Conservation (phyloP, 2,797 vertebrate species). For the Poeciliopsis presidionis region DNA sequence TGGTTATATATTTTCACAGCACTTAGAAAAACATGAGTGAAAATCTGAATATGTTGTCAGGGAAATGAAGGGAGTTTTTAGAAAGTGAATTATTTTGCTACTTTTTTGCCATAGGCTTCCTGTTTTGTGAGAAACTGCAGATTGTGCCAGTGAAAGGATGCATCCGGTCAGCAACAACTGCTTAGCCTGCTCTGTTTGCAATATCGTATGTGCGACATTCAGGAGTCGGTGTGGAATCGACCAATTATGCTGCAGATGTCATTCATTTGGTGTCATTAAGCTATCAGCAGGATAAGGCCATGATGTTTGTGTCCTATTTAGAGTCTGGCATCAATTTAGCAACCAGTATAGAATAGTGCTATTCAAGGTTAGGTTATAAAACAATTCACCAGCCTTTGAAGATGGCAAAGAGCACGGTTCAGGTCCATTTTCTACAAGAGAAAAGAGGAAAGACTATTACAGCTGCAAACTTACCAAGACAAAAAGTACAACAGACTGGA, state of each 20-base stretch:
- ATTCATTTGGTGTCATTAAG: constrained; percentile 19
- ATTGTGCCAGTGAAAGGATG: constrained; percentile 38
- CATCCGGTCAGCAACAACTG: constrained; percentile 45
- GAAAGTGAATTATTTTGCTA: not conserved
- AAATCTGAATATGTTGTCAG: not conserved
- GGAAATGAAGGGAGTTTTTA: not conserved
- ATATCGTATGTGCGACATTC: constrained; percentile 39
- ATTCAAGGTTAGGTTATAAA: not conserved
- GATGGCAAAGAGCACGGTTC: not conserved
- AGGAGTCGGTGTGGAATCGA: constrained; percentile 22
- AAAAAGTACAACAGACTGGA: not conserved
- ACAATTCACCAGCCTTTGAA: not conserved
- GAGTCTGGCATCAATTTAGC: not conserved
- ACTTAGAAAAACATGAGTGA: not conserved
- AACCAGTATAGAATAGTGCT: not conserved
- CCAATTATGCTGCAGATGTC: constrained; percentile 27
- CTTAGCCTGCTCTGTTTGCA: constrained; percentile 39
- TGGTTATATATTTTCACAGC: not conserved
- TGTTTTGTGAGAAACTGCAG: constrained; percentile 29
- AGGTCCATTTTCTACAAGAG: not conserved
- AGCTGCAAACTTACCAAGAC: not conserved
- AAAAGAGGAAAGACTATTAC: not conserved
- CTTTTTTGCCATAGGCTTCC: not conserved
- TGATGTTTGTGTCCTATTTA: not conserved
- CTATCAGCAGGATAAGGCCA: not conserved